These are phyloP conservation scores for Brienomyrus brachyistius DNA, from an alignment of 2,113 vertebrate genomes.

Conservation along the genomic window DNA sequence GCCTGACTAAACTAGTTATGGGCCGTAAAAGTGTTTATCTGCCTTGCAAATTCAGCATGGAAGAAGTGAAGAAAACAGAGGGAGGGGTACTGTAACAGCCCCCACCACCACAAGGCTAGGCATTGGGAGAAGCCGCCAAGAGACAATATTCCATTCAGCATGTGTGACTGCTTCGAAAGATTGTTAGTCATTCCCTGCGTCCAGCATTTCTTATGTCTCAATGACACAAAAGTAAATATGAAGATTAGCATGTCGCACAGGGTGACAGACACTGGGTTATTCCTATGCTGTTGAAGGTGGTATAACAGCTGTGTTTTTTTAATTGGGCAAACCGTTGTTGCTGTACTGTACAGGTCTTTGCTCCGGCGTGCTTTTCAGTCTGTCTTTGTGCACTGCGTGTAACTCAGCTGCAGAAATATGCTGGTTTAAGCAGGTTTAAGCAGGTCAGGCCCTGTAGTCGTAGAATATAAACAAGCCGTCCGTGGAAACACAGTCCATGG, in stretches of 20 bases:
- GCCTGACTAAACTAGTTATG: neutral
- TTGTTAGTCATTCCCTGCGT: neutral
- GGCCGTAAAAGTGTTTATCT: neutral
- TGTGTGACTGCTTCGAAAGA: neutral
- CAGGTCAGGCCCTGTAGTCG: neutral
- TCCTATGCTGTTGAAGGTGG: neutral
- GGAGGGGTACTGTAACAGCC: neutral
- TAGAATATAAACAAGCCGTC: neutral
- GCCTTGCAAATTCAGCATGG: neutral
- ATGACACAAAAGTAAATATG: neutral
- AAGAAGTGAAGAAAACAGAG: neutral
- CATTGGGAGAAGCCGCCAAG: neutral
- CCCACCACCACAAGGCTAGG: neutral
- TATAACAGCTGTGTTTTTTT: neutral
- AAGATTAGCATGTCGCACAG: neutral
- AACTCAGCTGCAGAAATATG: neutral
- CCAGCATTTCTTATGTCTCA: neutral
- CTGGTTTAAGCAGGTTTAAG: neutral
- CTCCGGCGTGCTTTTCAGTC: neutral
- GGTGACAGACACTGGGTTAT: neutral
- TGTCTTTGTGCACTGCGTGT: neutral
- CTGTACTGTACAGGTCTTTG: too few relatives aligned
- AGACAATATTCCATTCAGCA: neutral
- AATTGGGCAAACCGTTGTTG: neutral
- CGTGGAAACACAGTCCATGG: neutral